These are phyloP conservation scores for Drosophila antonietae DNA, from an alignment of 2,888 invertebrate genomes.

Conservation along the genomic window DNA sequence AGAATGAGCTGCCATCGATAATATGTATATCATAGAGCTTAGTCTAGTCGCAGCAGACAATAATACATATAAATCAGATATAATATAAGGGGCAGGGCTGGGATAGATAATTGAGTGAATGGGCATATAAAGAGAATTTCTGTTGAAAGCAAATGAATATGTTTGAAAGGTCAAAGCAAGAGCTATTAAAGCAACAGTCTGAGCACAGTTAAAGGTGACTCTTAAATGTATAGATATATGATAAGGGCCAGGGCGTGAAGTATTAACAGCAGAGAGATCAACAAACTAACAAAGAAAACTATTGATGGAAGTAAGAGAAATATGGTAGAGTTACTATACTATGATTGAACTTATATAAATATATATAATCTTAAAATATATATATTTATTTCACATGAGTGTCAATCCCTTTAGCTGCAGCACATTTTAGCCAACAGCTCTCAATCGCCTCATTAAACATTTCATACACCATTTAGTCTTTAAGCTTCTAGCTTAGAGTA, in stretches of 20 bases:
- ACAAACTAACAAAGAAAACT: background rate
- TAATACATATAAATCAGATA: background rate
- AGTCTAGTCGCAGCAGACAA: background rate
- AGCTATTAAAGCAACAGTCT: background rate
- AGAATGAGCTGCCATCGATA: conserved; percentile 1
- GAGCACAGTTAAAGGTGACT: background rate
- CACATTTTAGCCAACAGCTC: conserved; percentile 4
- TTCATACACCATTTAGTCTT: conserved; percentile 19
- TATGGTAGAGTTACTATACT: background rate
- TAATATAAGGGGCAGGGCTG: too few species aligned
- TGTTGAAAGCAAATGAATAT: background rate
- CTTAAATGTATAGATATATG: background rate
- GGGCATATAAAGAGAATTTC: background rate
- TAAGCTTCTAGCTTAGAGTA: conserved; percentile 3
- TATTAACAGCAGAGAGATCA: background rate
- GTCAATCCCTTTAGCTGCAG: background rate
- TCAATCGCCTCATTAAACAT: conserved; percentile 33
- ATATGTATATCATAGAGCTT: background rate
- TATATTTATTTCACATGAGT: background rate
- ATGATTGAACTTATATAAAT: too few species aligned
- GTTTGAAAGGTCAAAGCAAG: background rate
- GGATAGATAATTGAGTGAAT: background rate
- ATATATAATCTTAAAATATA: background rate
- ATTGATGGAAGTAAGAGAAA: background rate
- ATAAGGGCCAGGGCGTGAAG: background rate